Evolutionary conservation across 2,888 invertebrate species (phyloP).

Genomic region (Proisotoma minuta): DNA sequence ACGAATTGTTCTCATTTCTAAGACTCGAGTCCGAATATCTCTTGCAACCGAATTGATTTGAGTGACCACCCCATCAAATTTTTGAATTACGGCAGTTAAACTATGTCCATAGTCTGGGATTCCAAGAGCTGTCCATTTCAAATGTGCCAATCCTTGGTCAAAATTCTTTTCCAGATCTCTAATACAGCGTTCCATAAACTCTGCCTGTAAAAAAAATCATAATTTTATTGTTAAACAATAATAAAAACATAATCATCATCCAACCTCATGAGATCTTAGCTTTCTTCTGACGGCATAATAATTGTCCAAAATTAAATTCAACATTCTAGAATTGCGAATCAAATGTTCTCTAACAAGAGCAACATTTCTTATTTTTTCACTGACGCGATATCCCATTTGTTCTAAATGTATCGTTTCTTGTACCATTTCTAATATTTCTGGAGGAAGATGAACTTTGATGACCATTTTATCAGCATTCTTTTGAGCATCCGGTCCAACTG

Average conservation of each 20-base stretch:
- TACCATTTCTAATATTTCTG: constrained; percentile 52
- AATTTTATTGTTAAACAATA: not conserved
- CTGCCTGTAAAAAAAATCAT: constrained; percentile 59
- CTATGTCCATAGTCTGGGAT: constrained; percentile 63
- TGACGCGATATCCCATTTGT: constrained; percentile 51
- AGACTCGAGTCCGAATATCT: constrained; percentile 53
- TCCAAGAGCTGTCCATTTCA: constrained; percentile 81
- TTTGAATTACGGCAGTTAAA: constrained; percentile 27
- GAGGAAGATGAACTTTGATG: constrained; percentile 53
- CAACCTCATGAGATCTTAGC: constrained; percentile 52
- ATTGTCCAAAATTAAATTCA: constrained; percentile 50
- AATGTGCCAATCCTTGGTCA: constrained; percentile 72
- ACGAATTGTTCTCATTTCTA: constrained; percentile 51
- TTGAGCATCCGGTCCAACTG: constrained; percentile 34
- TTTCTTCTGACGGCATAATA: constrained; percentile 50
- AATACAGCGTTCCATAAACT: constrained; percentile 65
- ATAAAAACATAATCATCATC: constrained; percentile 3
- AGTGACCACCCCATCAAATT: constrained; percentile 40
- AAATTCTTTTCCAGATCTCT: constrained; percentile 68
- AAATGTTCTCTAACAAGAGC: constrained; percentile 53
- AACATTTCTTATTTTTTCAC: constrained; percentile 53
- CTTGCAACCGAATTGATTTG: constrained; percentile 52
- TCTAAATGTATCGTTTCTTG: constrained; percentile 54
- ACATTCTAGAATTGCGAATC: constrained; percentile 51
- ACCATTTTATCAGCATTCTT: constrained; percentile 36